A percentile compares a stretch with the other conserved stretches of the same genome.
These are phyloP conservation scores for Anguilla japonica DNA, from an alignment of 2,113 vertebrate species.

Conservation along the genomic window DNA sequence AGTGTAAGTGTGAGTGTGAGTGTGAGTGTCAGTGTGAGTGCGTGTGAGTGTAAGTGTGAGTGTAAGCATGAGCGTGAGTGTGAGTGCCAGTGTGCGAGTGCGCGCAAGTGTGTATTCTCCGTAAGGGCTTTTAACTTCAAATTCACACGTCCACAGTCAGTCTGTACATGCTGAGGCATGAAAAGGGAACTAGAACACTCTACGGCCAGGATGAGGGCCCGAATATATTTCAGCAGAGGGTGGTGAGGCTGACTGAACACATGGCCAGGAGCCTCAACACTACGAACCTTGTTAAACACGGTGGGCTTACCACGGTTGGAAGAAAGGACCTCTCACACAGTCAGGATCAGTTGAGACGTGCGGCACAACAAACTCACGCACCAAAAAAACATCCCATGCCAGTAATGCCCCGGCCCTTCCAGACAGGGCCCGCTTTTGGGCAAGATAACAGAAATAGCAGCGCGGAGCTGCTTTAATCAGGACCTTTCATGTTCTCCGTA, in stretches of 20 bases:
- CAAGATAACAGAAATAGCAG: slow-evolving; percentile 60
- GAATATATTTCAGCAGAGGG: neutral
- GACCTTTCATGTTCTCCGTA: slow-evolving; percentile 55
- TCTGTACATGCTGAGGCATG: neutral
- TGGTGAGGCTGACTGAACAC: neutral
- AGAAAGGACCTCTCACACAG: slow-evolving; percentile 19
- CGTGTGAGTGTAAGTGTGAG: no score
- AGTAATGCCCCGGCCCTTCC: slow-evolving; percentile 22
- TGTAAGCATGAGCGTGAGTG: no score
- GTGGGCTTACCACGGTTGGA: neutral
- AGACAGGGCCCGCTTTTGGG: slow-evolving; percentile 53
- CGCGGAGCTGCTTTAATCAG: slow-evolving; percentile 70
- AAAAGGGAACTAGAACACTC: neutral
- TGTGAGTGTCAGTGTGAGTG: no score
- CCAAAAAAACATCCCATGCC: neutral
- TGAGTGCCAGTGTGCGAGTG: neutral
- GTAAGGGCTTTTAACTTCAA: neutral
- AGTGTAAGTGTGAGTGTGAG: no score
- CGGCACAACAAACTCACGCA: slow-evolving; percentile 40
- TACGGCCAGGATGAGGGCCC: neutral
- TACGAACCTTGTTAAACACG: neutral
- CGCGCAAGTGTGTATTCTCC: neutral
- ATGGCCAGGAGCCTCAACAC: neutral
- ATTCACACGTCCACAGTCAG: neutral
- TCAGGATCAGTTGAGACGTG: slow-evolving; percentile 43